Evolutionary conservation across 2,888 invertebrate genomes (phyloP), one percentile per base, ranked within the genome.

Genomic region (Epinotia demarniana): DNA sequence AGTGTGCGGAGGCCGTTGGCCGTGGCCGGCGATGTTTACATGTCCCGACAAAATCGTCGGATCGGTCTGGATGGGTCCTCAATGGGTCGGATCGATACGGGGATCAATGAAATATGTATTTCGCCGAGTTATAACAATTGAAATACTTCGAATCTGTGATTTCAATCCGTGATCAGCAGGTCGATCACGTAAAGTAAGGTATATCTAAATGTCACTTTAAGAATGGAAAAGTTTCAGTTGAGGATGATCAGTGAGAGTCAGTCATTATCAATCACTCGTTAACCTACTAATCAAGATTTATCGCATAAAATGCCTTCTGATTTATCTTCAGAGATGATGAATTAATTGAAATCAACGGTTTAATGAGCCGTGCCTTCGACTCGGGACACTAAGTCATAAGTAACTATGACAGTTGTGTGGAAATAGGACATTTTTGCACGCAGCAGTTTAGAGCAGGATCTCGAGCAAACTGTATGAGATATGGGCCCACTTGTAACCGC

Each of bases 261-360:
- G 64, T 68, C 57, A 43, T 43, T 46, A 69, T 39, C 68, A 58
- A 58, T 69, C 53, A 53, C 13, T n/a, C 3, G 11, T 60, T 60
- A 33, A 27, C 60, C 27, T 33, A 16, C 58, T 69, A 18, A 60
- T 60, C 18, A 16, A 69, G 69, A 69, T 58, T 60, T 60, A 69
- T 46, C 43, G 69, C 58, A 60, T 46, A 23, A 46, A 13, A 60
- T 23, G 60, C 43, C 46, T 43, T 60, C 58, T 46, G 60, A 69
- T 60, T 69, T 69, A 69, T 69, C 60, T 23, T 23, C 16, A 46
- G 19, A 58, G 69, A 69, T 58, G 69, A 69, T 60, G 58, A 69
- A 69, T 60, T 69, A 69, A 69, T 69, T 69, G 69, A 69, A 69
- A 69, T 69, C 69, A 60, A 60, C 58, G 69, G 69, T 60, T 69